These are phyloP conservation scores for Leptinotarsa haldemani DNA, from an alignment of 2,888 invertebrate species.

Conservation along the genomic window DNA sequence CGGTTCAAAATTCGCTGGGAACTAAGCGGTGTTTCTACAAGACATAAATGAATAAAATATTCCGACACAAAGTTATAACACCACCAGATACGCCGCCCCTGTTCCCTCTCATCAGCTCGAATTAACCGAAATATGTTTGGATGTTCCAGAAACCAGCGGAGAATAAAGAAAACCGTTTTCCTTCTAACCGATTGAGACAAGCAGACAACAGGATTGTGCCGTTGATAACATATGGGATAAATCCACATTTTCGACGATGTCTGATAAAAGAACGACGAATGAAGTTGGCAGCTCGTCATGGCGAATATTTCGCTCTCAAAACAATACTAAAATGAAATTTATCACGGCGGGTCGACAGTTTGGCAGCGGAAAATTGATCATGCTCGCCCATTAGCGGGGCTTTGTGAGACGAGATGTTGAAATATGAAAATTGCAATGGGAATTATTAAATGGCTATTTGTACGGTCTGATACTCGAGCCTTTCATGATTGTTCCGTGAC, in stretches of 20 bases:
- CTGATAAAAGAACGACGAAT: constrained; percentile 56
- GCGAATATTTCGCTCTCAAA: constrained; percentile 58
- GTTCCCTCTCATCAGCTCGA: constrained; percentile 11
- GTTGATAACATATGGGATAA: constrained; percentile 54
- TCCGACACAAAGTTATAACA: too few relatives aligned
- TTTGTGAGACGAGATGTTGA: constrained; percentile 31
- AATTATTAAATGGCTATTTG: constrained; percentile 29
- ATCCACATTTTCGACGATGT: constrained; percentile 52
- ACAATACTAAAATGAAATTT: constrained; percentile 60
- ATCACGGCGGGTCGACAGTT: constrained; percentile 58
- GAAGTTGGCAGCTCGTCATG: constrained; percentile 60
- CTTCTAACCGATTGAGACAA: constrained; percentile 44
- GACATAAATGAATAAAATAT: too few relatives aligned
- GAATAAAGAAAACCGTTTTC: constrained; percentile 38
- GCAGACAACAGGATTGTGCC: constrained; percentile 51
- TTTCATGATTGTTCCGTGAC: constrained; percentile 19
- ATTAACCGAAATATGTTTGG: constrained; percentile 9
- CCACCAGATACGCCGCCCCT: constrained; percentile 2
- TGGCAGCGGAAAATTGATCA: constrained; percentile 59
- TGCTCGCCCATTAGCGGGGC: constrained; percentile 49
- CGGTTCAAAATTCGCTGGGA: too few relatives aligned
- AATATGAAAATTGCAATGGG: constrained; percentile 32
- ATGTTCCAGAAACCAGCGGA: neutral
- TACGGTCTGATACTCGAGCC: constrained; percentile 21
- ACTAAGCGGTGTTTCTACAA: too few relatives aligned